These are phyloP conservation scores for Aleiodes leptofemur DNA, from an alignment of 2,888 invertebrate genomes.

Conservation along the genomic window DNA sequence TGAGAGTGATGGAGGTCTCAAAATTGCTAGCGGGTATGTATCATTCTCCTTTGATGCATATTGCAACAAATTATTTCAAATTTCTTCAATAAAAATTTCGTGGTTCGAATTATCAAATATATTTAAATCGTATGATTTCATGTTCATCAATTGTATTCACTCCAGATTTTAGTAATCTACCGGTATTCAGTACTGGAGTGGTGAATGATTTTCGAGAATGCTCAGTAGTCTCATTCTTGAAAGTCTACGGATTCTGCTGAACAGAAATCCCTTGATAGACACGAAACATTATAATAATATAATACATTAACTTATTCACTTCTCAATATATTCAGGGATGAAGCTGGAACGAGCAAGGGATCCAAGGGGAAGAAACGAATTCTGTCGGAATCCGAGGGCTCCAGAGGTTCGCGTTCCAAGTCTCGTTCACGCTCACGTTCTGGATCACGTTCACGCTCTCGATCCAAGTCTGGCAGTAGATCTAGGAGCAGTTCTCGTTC, in stretches of 20 bases:
- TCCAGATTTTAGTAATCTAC: constrained; percentile 9
- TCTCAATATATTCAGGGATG: constrained; percentile 67
- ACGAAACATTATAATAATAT: not conserved
- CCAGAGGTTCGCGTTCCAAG: constrained; percentile 54
- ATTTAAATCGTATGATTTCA: not conserved
- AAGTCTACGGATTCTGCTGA: no score
- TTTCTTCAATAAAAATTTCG: not conserved
- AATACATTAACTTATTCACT: not conserved
- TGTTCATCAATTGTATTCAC: not conserved
- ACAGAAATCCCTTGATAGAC: not conserved
- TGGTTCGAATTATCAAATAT: not conserved
- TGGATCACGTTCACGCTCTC: constrained; percentile 72
- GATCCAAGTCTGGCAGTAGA: constrained; percentile 56
- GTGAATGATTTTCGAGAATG: no score
- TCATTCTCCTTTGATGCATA: constrained; percentile 58
- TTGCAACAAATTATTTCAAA: not conserved
- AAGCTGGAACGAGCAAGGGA: constrained; percentile 74
- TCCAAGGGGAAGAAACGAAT: constrained; percentile 15
- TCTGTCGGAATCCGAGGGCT: constrained; percentile 25
- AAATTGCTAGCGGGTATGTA: constrained; percentile 79
- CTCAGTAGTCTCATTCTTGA: no score
- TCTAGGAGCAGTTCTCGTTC: constrained; percentile 63
- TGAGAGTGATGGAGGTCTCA: constrained; percentile 80
- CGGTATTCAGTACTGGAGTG: not conserved
- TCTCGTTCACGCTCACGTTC: constrained; percentile 72